Evolutionary conservation across 2,797 vertebrate genomes (phyloP), one percentile per base, ranked within the genome.

Genomic region (Holocentrus rufus): DNA sequence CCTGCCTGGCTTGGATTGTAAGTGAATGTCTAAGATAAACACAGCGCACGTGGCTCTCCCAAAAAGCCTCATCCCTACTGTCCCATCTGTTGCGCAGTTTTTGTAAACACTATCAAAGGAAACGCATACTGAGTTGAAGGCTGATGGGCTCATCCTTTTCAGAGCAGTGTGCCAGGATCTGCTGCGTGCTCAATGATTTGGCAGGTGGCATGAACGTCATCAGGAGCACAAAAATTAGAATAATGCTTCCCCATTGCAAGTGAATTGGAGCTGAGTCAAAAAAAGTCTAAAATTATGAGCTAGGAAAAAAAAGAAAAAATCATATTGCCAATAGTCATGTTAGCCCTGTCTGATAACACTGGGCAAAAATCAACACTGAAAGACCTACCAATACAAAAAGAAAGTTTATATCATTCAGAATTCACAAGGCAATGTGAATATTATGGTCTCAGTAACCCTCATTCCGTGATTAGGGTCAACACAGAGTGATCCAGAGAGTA

Each of bases 81-180:
- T 77, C 76, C 78, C 79, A 83, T 85, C 75, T 77, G 77, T 74
- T 81, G 59, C 74, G 42, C 36, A 66, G 76, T 88, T 68, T 88
- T 68, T 81, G 65, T 74, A 85, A 88, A 87, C 82, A 84, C 10
- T 42, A 75, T 72, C 63, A 83, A 84, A 78, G 31, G 77, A 72
- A 80, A 72, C 62, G 74, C 54, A 76, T 49, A 62, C 60, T 46
- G 73, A 68, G 81, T 57, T 63, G 49, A 80, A 58, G 68, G 23
- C 65, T 81, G 65, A 42, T 56, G 36, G 22, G 58, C 36, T 76
- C 54, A 64, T 69, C 59, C 52, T 47, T 22, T 20, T 65, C 22
- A 31, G n/a, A 23, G 5, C 52, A 46, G 14, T 34, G 46, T 54
- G 17, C 34, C 23, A 49, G 44, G 25, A 49, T 15, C 60, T 31